phyloP scores from a whole-genome alignment of 2,113 vertebrate species.

The Myxocyprinus asiaticus region DNA sequence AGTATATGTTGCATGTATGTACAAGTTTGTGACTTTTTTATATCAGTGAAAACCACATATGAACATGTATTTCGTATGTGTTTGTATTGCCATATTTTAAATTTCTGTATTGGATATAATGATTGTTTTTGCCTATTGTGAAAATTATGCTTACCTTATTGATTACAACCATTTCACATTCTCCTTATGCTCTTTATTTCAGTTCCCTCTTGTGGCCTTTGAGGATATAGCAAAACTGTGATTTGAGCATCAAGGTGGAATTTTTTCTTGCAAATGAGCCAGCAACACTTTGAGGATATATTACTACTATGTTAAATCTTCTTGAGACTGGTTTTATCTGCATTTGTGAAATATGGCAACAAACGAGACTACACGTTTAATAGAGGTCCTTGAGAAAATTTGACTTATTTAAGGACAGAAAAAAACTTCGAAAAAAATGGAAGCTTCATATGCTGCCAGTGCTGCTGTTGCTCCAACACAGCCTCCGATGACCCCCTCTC shows the following conservation, averaged over 20 bases:
- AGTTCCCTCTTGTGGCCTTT: constrained; percentile 54
- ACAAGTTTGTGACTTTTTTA: too few relatives aligned
- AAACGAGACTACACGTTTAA: constrained; percentile 9
- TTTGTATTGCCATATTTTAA: too few relatives aligned
- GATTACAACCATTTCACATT: not conserved
- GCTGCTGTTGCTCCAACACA: constrained; percentile 49
- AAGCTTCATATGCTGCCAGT: constrained; percentile 54
- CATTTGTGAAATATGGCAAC: constrained; percentile 5
- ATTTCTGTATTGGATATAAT: too few relatives aligned
- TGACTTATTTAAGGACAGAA: constrained; percentile 27
- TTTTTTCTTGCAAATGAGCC: not conserved
- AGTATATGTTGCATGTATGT: too few relatives aligned
- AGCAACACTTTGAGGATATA: constrained; percentile 1
- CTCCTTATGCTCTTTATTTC: not conserved
- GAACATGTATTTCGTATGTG: too few relatives aligned
- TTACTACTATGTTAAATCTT: not conserved
- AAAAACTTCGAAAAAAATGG: constrained; percentile 2
- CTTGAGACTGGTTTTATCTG: not conserved
- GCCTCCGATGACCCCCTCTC: not conserved
- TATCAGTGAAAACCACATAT: too few relatives aligned
- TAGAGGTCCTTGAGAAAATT: constrained; percentile 27
- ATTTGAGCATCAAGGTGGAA: constrained; percentile 2
- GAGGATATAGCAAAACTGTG: constrained; percentile 20
- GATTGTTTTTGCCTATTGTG: too few relatives aligned
- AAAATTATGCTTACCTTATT: too few relatives aligned